Evolutionary conservation across 2,113 vertebrate genomes (phyloP).

Genomic region (Ceratotherium simum): DNA sequence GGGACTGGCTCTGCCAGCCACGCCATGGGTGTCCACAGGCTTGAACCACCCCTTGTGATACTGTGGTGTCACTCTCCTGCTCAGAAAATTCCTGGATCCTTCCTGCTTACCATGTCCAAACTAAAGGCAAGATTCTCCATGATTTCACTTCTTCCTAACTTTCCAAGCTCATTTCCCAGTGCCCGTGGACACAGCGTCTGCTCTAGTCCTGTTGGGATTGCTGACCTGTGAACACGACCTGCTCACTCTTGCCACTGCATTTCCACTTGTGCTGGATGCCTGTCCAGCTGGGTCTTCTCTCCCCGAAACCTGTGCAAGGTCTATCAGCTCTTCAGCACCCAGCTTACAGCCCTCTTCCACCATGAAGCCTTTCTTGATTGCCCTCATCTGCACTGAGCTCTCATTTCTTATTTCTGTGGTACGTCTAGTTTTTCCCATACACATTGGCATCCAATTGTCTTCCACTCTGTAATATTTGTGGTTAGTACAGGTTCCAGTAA

Average conservation of each 20-base stretch:
- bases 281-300: neutral
- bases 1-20: neutral
- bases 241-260: neutral
- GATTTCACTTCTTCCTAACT: neutral
- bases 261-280: neutral
- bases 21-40: neutral
- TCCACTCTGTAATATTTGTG: neutral
- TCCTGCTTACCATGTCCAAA: neutral
- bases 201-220: neutral
- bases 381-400: neutral
- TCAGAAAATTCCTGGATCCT: neutral
- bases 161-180: neutral
- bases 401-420: neutral
- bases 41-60: neutral
- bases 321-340: neutral
- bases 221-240: neutral
- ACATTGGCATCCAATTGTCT: neutral
- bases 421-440: neutral
- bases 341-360: neutral
- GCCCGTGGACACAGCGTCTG: neutral
- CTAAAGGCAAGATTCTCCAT: neutral
- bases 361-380: neutral
- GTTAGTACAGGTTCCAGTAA: neutral
- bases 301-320: accelerated
- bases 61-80: neutral